These are phyloP conservation scores for Cylloceria caligata DNA, from an alignment of 2,888 invertebrate species.

Conservation along the genomic window DNA sequence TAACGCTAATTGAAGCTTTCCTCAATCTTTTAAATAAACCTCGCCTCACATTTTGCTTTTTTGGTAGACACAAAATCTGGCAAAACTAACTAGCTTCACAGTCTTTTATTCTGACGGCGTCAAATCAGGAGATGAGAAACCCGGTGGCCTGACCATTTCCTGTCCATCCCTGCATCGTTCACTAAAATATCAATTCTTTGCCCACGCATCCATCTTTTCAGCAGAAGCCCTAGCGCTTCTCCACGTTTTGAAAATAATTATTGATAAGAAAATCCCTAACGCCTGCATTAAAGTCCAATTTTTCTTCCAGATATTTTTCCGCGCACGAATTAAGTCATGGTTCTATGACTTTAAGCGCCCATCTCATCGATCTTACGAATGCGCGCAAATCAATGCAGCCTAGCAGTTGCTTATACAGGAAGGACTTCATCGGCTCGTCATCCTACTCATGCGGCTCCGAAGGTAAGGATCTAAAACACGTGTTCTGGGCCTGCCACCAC, in stretches of 20 bases:
- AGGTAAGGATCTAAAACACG: too few species aligned
- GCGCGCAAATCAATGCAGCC: too few species aligned
- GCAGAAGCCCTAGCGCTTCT: constrained; percentile 52
- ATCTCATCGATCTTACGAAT: too few species aligned
- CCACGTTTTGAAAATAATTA: constrained; percentile 7
- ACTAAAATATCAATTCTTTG: constrained; percentile 13
- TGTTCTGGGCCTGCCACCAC: too few species aligned
- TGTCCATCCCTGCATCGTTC: constrained; percentile 26
- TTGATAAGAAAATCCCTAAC: neutral
- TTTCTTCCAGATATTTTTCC: too few species aligned
- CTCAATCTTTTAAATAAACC: neutral
- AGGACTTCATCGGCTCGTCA: too few species aligned
- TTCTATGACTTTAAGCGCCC: too few species aligned
- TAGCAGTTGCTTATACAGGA: too few species aligned
- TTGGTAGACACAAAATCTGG: constrained; percentile 6
- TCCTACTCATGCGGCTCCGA: too few species aligned
- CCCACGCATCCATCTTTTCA: constrained; percentile 55
- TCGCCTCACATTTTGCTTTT: neutral
- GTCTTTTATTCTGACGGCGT: constrained; percentile 63
- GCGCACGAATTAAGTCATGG: too few species aligned
- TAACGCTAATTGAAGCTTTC: neutral
- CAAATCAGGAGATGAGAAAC: neutral
- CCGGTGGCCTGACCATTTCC: constrained; percentile 42
- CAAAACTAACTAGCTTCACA: neutral
- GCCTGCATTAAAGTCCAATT: too few species aligned